Conservation (phyloP, 2,113 vertebrate species). For the Microcebus griseorufus region DNA sequence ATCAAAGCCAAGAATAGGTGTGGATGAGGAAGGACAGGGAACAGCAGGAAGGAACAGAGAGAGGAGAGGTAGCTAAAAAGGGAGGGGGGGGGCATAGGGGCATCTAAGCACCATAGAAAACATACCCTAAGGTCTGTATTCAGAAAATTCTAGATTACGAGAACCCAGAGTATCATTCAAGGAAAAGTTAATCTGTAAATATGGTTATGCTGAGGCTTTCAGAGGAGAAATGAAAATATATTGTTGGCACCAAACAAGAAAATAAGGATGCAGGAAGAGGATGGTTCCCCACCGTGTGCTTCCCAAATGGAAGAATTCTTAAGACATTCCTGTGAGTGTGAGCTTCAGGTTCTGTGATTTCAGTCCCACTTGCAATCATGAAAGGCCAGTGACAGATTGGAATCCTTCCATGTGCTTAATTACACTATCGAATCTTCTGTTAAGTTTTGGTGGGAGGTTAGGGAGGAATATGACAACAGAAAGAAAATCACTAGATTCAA, state of each 20-base stretch:
- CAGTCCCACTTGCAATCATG: background rate
- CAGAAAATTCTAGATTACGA: background rate
- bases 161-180: background rate
- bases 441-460: background rate
- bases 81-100: background rate
- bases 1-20: background rate
- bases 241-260: background rate
- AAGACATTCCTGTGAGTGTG: background rate
- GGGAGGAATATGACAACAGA: background rate
- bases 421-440: background rate
- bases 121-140: background rate
- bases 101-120: background rate
- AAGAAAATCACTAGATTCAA: background rate
- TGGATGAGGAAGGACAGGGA: background rate
- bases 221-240: background rate
- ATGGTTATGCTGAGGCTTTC: background rate
- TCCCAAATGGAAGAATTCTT: background rate
- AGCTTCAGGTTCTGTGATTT: background rate
- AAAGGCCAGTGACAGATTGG: background rate
- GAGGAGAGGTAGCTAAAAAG: background rate
- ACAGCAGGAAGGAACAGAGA: too few species aligned
- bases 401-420: background rate
- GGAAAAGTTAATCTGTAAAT: background rate
- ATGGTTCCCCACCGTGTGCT: background rate
- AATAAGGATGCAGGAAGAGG: background rate